These are phyloP conservation scores for Crypturellus tataupa DNA, from an alignment of 2,797 vertebrate species.

Conservation along the genomic window DNA sequence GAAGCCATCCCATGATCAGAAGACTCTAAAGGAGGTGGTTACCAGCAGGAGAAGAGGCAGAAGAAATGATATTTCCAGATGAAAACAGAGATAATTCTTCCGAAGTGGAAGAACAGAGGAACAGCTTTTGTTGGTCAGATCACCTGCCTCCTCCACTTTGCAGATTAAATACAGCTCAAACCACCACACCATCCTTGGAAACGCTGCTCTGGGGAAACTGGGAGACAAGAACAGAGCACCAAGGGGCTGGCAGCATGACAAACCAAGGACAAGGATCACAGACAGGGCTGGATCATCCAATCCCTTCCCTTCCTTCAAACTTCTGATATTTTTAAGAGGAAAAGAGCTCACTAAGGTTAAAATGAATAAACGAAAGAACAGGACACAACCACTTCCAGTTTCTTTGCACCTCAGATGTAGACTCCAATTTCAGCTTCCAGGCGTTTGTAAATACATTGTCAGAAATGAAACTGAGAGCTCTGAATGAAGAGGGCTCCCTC, in stretches of 20 bases:
- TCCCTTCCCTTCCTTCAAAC: background rate
- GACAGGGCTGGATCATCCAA: background rate
- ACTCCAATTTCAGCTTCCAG: background rate
- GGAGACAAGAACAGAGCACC: background rate
- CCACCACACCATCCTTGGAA: rapidly evolving
- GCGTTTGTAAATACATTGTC: background rate
- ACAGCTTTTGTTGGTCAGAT: background rate
- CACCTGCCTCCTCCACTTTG: background rate
- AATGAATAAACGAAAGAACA: background rate
- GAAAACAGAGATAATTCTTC: background rate
- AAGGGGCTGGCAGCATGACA: rapidly evolving
- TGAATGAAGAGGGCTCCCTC: background rate
- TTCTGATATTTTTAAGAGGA: background rate
- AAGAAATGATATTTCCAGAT: background rate
- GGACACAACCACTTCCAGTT: background rate
- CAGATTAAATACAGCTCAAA: background rate
- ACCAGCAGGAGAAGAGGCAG: background rate
- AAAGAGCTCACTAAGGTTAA: background rate
- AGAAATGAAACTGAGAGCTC: background rate
- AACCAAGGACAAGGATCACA: too few relatives aligned
- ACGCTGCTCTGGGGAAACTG: background rate
- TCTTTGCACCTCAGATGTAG: background rate
- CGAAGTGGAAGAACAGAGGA: background rate
- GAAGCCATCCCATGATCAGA: background rate
- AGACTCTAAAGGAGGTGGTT: background rate